These are phyloP conservation scores for Syrrhaptes paradoxus DNA, from an alignment of 2,113 vertebrate genomes.

Conservation along the genomic window DNA sequence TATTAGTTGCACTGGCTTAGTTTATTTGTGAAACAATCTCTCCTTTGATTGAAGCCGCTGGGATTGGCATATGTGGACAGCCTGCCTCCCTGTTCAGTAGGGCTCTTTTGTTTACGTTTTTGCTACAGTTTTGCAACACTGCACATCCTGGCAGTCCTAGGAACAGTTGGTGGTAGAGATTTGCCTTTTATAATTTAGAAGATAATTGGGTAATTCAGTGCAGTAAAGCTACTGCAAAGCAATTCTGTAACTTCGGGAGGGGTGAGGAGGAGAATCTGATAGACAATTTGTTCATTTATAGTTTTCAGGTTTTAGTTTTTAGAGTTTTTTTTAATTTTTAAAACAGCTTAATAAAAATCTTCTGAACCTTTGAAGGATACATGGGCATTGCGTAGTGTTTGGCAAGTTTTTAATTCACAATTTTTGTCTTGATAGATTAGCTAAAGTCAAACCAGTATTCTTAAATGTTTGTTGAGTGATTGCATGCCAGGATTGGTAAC, in stretches of 20 bases:
- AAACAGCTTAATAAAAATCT: neutral
- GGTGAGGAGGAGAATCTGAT: neutral
- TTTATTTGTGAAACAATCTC: constrained; percentile 79
- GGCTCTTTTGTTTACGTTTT: constrained; percentile 81
- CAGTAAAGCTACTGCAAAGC: constrained; percentile 59
- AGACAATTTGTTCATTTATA: constrained; percentile 51
- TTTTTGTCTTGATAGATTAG: neutral
- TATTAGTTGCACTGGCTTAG: constrained; percentile 82
- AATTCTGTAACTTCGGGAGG: constrained; percentile 55
- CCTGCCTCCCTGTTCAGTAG: constrained; percentile 68
- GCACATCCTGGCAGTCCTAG: constrained; percentile 67
- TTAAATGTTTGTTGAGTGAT: neutral
- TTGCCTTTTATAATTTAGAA: constrained; percentile 82
- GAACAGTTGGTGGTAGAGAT: constrained; percentile 80
- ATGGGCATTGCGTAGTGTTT: neutral
- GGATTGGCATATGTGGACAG: constrained; percentile 73
- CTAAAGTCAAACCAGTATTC: neutral
- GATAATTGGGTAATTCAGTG: constrained; percentile 80
- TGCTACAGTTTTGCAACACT: constrained; percentile 77
- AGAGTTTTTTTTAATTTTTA: neutral
- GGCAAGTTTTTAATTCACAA: neutral
- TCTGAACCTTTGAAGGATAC: neutral
- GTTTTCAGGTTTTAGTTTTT: neutral
- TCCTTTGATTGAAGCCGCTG: constrained; percentile 79
- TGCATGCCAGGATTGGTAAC: neutral